Evolutionary conservation across 2,797 vertebrate species (phyloP).

Genomic region (Periophthalmus magnuspinnatus): DNA sequence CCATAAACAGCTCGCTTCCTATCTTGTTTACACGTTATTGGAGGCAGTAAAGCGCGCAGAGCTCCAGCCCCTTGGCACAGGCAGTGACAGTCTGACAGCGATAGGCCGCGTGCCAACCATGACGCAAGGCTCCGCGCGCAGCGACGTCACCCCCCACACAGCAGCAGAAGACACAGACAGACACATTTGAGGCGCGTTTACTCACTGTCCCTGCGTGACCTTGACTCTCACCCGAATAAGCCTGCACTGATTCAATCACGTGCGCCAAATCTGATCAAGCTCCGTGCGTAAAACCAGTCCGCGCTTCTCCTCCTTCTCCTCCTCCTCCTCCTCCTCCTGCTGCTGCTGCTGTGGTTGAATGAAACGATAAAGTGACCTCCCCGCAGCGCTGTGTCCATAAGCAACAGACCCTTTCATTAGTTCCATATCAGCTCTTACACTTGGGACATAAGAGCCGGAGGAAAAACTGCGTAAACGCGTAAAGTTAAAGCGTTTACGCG

Average conservation of each 20-base stretch:
- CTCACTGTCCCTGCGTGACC: slow-evolving; percentile 26
- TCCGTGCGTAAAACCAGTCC: slow-evolving; percentile 25
- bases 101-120: slow-evolving; percentile 72
- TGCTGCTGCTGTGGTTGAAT: slow-evolving; percentile 46
- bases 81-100: slow-evolving; percentile 67
- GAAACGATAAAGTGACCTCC: slow-evolving; percentile 19
- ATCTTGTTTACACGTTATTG: slow-evolving; percentile 36
- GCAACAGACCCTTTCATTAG: slow-evolving; percentile 5
- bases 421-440: slow-evolving; percentile 11
- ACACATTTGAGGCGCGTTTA: slow-evolving; percentile 27
- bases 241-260: slow-evolving; percentile 48
- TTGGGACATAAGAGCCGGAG: neutral
- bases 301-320: too few species aligned
- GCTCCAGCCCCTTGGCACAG: slow-evolving; percentile 51
- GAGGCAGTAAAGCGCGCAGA: slow-evolving; percentile 45
- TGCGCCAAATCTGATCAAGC: slow-evolving; percentile 43
- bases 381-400: neutral
- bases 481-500: neutral
- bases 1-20: slow-evolving; percentile 2
- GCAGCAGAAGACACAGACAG: slow-evolving; percentile 23
- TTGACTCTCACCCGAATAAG: slow-evolving; percentile 11
- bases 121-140: slow-evolving; percentile 56
- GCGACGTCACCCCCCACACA: slow-evolving; percentile 64
- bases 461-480: neutral
- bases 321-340: too few species aligned